phyloP scores from a whole-genome alignment of 2,888 invertebrate species.

The Stenodera caucasica region DNA sequence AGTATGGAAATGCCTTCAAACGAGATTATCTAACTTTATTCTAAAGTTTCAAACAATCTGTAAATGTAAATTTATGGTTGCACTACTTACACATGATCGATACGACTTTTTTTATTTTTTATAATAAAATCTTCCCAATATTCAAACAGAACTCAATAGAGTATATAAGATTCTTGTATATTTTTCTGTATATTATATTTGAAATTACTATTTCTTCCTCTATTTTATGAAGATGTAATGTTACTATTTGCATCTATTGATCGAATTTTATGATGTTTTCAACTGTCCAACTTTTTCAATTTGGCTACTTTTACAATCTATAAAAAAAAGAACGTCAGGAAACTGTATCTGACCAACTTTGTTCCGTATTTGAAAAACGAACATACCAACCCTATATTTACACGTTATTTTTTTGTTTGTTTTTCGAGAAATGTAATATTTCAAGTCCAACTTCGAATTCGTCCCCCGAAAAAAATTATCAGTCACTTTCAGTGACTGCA shows the following conservation, averaged over 20 bases:
- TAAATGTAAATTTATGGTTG: constrained; percentile 7
- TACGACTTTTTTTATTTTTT: background rate
- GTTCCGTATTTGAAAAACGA: background rate
- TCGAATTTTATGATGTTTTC: constrained; percentile 12
- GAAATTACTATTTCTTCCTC: too few relatives aligned
- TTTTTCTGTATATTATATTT: too few relatives aligned
- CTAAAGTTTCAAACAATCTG: constrained; percentile 4
- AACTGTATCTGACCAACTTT: background rate
- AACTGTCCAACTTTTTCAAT: constrained; percentile 16
- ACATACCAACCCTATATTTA: too few relatives aligned
- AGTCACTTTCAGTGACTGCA: background rate
- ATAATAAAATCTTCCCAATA: too few relatives aligned
- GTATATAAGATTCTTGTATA: too few relatives aligned
- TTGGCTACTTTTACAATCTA: constrained; percentile 19
- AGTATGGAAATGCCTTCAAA: constrained; percentile 1
- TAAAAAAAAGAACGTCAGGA: background rate
- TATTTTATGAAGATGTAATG: background rate
- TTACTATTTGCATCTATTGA: background rate
- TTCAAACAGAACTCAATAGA: background rate
- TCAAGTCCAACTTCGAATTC: background rate
- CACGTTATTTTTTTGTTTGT: too few relatives aligned
- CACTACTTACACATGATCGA: background rate
- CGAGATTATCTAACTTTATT: constrained; percentile 7
- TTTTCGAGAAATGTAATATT: background rate
- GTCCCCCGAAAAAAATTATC: background rate